Conservation (phyloP, 2,113 vertebrate species). For the Trichomycterus rosablanca region DNA sequence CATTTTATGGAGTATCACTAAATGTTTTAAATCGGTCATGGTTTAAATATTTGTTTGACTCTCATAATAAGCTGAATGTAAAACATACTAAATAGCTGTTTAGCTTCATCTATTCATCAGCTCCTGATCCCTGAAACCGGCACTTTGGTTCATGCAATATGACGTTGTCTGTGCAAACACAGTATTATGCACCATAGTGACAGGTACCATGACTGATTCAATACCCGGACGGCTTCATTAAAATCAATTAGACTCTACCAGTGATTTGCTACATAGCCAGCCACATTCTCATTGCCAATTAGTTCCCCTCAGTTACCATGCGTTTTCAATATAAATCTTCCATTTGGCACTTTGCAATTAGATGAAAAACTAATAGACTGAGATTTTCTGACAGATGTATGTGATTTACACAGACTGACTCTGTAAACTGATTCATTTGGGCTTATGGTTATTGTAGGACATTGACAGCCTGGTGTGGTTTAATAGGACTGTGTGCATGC, state of each 20-base stretch:
- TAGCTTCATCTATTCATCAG: not conserved
- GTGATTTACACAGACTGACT: constrained; percentile 8
- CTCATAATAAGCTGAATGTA: too few species aligned
- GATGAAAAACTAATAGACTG: constrained; percentile 1
- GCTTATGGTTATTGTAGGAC: not conserved
- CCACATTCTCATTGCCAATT: constrained; percentile 16
- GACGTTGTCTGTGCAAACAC: constrained; percentile 1
- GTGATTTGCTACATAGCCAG: constrained; percentile 9
- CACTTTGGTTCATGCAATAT: constrained; percentile 1
- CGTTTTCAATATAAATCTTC: constrained; percentile 11
- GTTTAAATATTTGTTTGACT: too few species aligned
- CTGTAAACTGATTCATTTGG: constrained; percentile 1
- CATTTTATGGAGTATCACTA: too few species aligned
- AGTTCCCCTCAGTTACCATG: constrained; percentile 25
- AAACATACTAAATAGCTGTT: constrained; percentile 7
- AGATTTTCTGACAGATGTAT: constrained; percentile 10
- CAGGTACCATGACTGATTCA: constrained; percentile 21
- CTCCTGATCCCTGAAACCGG: not conserved
- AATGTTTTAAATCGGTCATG: too few species aligned
- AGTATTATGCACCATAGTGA: not conserved
- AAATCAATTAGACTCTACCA: constrained; percentile 28
- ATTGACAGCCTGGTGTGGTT: constrained; percentile 5
- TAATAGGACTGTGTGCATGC: not conserved
- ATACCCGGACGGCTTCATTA: constrained; percentile 39
- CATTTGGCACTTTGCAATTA: constrained; percentile 22